phyloP scores from a whole-genome alignment of 2,888 invertebrate genomes.

The Oithona nana region DNA sequence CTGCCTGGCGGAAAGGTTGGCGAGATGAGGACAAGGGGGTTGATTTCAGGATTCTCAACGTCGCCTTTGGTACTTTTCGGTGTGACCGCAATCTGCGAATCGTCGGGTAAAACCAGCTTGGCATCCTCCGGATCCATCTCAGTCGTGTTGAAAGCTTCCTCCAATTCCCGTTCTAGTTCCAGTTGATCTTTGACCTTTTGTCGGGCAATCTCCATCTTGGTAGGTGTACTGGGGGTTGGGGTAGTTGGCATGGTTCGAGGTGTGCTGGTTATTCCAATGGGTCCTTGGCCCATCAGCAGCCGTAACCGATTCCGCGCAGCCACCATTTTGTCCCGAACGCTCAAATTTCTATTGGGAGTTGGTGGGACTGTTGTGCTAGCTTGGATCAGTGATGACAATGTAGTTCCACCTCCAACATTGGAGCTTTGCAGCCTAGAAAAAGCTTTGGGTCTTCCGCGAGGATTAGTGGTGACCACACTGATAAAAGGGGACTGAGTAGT shows the following conservation, averaged over 20 bases:
- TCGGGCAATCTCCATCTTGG: not conserved
- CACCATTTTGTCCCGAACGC: not conserved
- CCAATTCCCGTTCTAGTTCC: not conserved
- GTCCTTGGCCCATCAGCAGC: not conserved
- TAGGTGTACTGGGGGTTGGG: not conserved
- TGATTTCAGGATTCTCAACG: not conserved
- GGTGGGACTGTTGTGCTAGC: not conserved
- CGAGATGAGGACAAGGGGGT: not conserved
- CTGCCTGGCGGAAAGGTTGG: not conserved
- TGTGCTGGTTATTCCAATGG: not conserved
- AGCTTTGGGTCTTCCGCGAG: not conserved
- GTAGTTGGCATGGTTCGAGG: not conserved
- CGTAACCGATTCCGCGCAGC: not conserved
- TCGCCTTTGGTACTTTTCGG: not conserved
- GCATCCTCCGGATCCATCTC: not conserved
- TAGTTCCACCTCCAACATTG: not conserved
- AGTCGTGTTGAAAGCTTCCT: not conserved
- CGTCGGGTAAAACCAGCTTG: not conserved
- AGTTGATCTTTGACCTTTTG: not conserved
- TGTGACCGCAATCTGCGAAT: not conserved
- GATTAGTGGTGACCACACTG: not conserved
- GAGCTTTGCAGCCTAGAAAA: not conserved
- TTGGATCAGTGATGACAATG: not conserved
- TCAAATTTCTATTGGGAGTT: not conserved
- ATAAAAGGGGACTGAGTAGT: not conserved